Evolutionary conservation across 2,113 vertebrate genomes (phyloP), one percentile per base, ranked within the genome.

Genomic region (Rhipidura dahli): DNA sequence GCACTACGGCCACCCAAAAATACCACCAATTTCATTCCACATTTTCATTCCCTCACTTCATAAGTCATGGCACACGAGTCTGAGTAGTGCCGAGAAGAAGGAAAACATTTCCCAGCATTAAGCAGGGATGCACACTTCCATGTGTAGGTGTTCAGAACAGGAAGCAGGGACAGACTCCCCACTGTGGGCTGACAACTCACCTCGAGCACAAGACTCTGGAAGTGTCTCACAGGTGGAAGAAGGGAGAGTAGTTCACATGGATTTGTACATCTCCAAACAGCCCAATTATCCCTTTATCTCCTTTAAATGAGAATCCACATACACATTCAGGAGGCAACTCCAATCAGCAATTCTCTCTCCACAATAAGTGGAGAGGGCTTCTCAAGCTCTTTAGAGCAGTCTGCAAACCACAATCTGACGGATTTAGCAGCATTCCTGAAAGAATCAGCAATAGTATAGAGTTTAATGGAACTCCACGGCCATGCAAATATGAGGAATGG

Each of bases 71-170:
- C 79, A 80, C 30, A 37, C 85, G 47, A 44, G 37, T 26, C 71
- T 56, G 31, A 45, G 70, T 19, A 51, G 39, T 35, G 59, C 37
- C 7, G 4, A 45, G 71, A 40, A 72, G 51, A 59, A 35, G 28
- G 64, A 47, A 33, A 51, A 45, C 6, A 33, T 27, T 53, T 15
- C 6, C 75, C 28, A 60, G 21, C 30, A 31, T 15, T 44, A 44
- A 70, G 44, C 49, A 76, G 35, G 82, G 60, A 59, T 14, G 42
- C 47, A 42, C 3, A 0, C 9, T 44, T n/a, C 30, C 11, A 4
- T 4, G 16, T 3, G 28, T 5, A 3, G 5, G 16, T 8, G 33
- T 3, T 77, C 50, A 35, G 57, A 15, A 47, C 0, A 0, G 53
- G 39, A 51, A 49, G 45, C n/a, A 33, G 5, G 27, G 42, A 66